phyloP scores from a whole-genome alignment of 2,888 invertebrate species.

The Notodonta ziczac region DNA sequence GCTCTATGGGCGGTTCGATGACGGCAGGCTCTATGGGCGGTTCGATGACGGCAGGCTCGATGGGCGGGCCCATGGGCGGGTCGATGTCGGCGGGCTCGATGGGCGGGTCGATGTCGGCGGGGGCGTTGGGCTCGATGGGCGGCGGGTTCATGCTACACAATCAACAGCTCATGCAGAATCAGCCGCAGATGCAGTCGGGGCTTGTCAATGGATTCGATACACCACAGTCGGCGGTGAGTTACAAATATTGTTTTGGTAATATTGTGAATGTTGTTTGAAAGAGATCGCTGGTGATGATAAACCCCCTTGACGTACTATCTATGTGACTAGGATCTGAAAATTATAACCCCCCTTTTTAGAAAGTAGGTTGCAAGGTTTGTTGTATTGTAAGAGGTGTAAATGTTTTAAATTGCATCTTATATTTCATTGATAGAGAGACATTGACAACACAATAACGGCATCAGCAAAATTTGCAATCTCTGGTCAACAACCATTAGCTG shows the following conservation, averaged over 20 bases:
- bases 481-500: too few species aligned
- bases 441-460: too few species aligned
- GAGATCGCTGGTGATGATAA: too few species aligned
- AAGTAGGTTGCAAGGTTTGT: too few species aligned
- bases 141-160: conserved; percentile 65
- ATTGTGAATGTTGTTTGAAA: not conserved
- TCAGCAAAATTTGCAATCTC: too few species aligned
- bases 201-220: conserved; percentile 73
- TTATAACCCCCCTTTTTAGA: too few species aligned
- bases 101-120: conserved; percentile 24
- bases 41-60: conserved; percentile 27
- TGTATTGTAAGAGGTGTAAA: too few species aligned
- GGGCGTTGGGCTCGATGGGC: conserved; percentile 29
- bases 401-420: too few species aligned
- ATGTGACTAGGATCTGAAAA: too few species aligned
- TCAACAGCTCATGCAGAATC: conserved; percentile 59
- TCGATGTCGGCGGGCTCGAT: conserved; percentile 32
- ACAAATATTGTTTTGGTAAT: not conserved
- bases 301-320: too few species aligned
- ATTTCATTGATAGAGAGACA: too few species aligned
- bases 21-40: conserved; percentile 30
- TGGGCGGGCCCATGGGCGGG: conserved; percentile 32
- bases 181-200: conserved; percentile 56
- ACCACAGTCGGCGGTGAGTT: conserved; percentile 66
- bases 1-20: conserved; percentile 33